These are phyloP conservation scores for human (Homo sapiens) DNA, from an alignment of 2,113 vertebrate species.

Conservation along the genomic window GRCh38 chr5:56331501-56332000, in stretches of 20 bases:
- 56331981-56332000: background rate
- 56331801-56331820: background rate
- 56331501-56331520: background rate
- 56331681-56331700: background rate
- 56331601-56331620: background rate
- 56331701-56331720: background rate
- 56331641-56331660: background rate
- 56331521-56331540: background rate
- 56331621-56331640: background rate
- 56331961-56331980: background rate
- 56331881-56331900: background rate
- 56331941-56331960: background rate
- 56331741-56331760: background rate
- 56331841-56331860: background rate
- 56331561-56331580: background rate
- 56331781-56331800: background rate
- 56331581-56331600: background rate
- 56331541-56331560: background rate
- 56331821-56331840: background rate
- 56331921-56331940: background rate
- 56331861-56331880: background rate
- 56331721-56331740: background rate
- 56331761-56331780: background rate
- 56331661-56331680: background rate
- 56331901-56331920: background rate